phyloP scores from a whole-genome alignment of 2,797 vertebrate genomes.

The Taenioides sp. region DNA sequence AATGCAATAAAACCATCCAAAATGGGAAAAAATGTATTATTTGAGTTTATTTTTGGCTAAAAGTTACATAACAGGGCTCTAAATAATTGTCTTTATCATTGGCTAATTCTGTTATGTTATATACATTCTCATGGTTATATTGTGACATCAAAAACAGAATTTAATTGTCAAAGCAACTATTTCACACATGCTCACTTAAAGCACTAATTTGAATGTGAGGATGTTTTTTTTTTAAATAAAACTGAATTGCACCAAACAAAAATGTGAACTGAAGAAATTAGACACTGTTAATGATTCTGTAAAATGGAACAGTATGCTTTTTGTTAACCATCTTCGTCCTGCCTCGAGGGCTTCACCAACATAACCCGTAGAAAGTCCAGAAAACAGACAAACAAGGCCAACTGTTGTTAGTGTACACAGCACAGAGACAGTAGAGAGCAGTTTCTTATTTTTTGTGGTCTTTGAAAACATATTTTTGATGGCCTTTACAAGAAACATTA shows the following conservation, averaged over 20 bases:
- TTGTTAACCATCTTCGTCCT: constrained; percentile 44
- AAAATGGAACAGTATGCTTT: constrained; percentile 47
- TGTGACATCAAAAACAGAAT: too few species aligned
- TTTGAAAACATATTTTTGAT: constrained; percentile 60
- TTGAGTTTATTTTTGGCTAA: too few species aligned
- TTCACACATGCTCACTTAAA: neutral
- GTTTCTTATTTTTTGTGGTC: constrained; percentile 39
- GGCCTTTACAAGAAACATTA: constrained; percentile 62
- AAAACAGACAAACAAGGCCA: constrained; percentile 46
- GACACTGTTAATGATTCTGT: constrained; percentile 11
- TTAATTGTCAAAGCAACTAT: too few species aligned
- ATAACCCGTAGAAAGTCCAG: constrained; percentile 31
- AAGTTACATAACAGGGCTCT: too few species aligned
- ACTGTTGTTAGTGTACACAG: constrained; percentile 40
- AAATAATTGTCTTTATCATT: too few species aligned
- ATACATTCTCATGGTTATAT: too few species aligned
- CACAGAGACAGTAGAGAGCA: constrained; percentile 30
- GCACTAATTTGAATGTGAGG: neutral
- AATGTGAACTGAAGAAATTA: neutral
- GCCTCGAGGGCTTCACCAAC: constrained; percentile 46
- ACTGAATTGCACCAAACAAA: neutral
- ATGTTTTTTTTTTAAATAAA: neutral
- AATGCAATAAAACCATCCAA: too few species aligned
- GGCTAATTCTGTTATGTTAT: too few species aligned
- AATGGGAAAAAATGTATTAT: too few species aligned